These are phyloP conservation scores for Lutra lutra DNA, from an alignment of 2,797 vertebrate species.

Conservation along the genomic window DNA sequence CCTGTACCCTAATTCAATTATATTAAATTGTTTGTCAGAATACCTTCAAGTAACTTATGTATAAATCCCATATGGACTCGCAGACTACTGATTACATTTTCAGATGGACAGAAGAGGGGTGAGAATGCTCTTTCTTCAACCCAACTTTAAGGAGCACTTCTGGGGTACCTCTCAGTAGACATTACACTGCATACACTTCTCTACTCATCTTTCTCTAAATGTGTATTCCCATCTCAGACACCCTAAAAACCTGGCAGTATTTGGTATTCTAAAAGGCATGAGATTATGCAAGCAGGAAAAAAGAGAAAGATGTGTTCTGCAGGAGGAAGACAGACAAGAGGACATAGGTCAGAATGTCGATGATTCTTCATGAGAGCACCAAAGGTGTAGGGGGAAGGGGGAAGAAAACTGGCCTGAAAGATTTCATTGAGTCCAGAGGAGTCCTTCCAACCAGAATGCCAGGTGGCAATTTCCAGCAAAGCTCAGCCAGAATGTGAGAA, in stretches of 20 bases:
- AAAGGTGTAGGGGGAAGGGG: not conserved
- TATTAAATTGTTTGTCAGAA: not conserved
- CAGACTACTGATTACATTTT: not conserved
- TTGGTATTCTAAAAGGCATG: slow-evolving; percentile 31
- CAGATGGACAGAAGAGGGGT: not conserved
- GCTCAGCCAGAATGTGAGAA: not conserved
- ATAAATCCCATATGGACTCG: slow-evolving; percentile 42
- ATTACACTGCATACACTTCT: not conserved
- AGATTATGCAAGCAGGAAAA: slow-evolving; percentile 8
- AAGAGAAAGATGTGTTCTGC: not conserved
- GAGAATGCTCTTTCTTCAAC: not conserved
- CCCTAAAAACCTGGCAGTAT: not conserved
- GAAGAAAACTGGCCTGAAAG: not conserved
- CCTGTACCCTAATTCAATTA: not conserved
- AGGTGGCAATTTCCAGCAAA: not conserved
- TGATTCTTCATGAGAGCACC: not conserved
- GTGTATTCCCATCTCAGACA: not conserved
- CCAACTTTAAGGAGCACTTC: not conserved
- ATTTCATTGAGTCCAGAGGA: not conserved
- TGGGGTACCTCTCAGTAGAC: too few species aligned
- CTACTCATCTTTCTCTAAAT: not conserved
- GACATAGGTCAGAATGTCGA: not conserved
- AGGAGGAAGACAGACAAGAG: not conserved
- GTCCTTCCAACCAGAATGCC: not conserved
- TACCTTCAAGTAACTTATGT: slow-evolving; percentile 14